These are phyloP conservation scores for Gasterosteus nipponicus DNA, from an alignment of 2,113 vertebrate species.

Conservation along the genomic window DNA sequence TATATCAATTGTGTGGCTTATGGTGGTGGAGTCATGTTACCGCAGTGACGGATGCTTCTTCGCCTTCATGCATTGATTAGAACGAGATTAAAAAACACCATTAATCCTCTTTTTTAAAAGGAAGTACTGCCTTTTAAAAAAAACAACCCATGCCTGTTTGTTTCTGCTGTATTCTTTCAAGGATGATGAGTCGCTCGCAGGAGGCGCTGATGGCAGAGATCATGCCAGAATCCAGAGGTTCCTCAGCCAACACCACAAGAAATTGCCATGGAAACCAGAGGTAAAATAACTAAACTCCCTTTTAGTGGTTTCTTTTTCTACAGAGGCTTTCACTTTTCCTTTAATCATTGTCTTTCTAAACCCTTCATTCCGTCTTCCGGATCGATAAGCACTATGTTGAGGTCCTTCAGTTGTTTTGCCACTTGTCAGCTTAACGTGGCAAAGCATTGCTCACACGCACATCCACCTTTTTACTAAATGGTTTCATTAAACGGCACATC, in stretches of 20 bases:
- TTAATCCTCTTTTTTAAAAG: not conserved
- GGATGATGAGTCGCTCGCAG: slow-evolving; percentile 78
- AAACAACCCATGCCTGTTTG: not conserved
- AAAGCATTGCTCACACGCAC: not conserved
- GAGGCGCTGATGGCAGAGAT: slow-evolving; percentile 61
- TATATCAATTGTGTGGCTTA: slow-evolving; percentile 14
- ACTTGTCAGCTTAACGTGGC: too few species aligned
- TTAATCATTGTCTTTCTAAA: not conserved
- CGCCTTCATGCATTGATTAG: not conserved
- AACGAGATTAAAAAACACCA: not conserved
- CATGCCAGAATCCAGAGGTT: slow-evolving; percentile 73
- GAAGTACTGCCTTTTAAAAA: not conserved
- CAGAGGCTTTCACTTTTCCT: not conserved
- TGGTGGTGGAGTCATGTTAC: slow-evolving; percentile 13
- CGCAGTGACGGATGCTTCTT: not conserved
- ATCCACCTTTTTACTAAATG: slow-evolving; percentile 13
- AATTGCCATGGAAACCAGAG: slow-evolving; percentile 83
- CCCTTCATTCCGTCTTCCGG: not conserved
- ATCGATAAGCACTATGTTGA: not conserved
- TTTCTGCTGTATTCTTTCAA: slow-evolving; percentile 42
- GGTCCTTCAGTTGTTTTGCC: not conserved
- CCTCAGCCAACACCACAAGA: slow-evolving; percentile 79
- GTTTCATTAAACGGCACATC: slow-evolving; percentile 3
- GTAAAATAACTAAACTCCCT: slow-evolving; percentile 48
- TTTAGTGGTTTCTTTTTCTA: not conserved